These are phyloP conservation scores for Esox lucius DNA, from an alignment of 2,797 vertebrate genomes.

Conservation along the genomic window DNA sequence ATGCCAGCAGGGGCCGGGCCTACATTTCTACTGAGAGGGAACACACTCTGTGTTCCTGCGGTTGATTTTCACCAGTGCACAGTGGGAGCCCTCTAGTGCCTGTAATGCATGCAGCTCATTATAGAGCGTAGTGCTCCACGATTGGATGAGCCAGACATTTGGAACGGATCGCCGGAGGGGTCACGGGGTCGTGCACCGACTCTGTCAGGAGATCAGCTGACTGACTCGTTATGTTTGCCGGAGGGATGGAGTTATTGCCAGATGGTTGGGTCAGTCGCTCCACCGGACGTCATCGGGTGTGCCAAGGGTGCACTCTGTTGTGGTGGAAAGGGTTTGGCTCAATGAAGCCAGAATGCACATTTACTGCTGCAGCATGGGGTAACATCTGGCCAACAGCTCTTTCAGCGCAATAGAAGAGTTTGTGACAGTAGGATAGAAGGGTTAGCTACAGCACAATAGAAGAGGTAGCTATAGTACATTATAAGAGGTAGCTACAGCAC, in stretches of 20 bases:
- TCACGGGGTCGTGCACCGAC: conserved; percentile 30
- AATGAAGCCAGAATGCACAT: too few species aligned
- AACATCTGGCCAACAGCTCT: too few species aligned
- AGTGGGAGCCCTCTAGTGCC: conserved; percentile 6
- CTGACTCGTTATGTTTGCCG: conserved; percentile 42
- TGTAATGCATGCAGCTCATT: conserved; percentile 41
- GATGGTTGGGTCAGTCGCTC: conserved; percentile 33
- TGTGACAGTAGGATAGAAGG: too few species aligned
- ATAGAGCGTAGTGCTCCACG: conserved; percentile 28
- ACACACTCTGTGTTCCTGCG: conserved; percentile 12
- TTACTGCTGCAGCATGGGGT: too few species aligned
- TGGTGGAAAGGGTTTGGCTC: too few species aligned
- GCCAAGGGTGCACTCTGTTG: not conserved
- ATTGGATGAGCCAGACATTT: conserved; percentile 27
- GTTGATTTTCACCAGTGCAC: conserved; percentile 47
- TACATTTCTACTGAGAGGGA: conserved; percentile 29
- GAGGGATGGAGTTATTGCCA: conserved; percentile 48
- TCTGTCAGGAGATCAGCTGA: conserved; percentile 40
- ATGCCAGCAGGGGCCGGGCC: conserved; percentile 34
- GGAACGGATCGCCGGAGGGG: conserved; percentile 33
- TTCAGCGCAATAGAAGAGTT: too few species aligned
- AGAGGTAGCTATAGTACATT: too few species aligned
- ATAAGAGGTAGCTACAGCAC: too few species aligned
- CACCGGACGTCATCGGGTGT: not conserved
- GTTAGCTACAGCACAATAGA: too few species aligned